Evolutionary conservation across 2,888 invertebrate genomes (phyloP), one percentile per base, ranked within the genome.

Genomic region (Neoascia interrupta): DNA sequence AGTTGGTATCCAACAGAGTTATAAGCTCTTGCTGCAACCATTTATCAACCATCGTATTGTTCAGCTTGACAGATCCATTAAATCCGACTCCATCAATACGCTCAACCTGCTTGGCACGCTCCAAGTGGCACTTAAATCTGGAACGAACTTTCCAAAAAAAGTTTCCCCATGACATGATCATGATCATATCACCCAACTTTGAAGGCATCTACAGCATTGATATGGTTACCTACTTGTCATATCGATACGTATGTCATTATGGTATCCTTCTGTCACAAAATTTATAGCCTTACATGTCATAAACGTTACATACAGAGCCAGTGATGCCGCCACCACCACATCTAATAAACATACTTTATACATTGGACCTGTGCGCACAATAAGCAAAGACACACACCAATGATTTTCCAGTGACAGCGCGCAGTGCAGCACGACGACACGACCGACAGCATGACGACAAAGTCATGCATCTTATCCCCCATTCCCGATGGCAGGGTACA

Each of bases 231-330:
- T 23, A 19, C 43, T 26, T 68, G 68, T 74, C 68, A 60, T 54
- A 47, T 47, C 21, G 36, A 74, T 68, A 61, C n/a, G n/a, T 74
- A 61, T 70, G 63, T 43, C 69, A 70, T 51, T 63, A 41, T 66
- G 73, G 56, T 73, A 79, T 79, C 49, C 73, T 61, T 66, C 41
- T 79, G 66, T 61, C 79, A 73, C 56, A 56, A 61, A 76, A 72
- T 72, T 72, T 76, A 72, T 72, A 54, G 64, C 34, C 73, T 41
- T 56, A 79, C 79, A 79, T 73, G 73, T 79, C 79, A 79, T 79
- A 79, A 73, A 72, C 79, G 73, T 63, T 73, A 79, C 66, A 68
- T 79, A 73, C 66, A 68, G 68, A 66, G 66, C 76, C 39, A 31
- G 56, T 58, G 56, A 70, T 51, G 28, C 63, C 49, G 28, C 43